Conservation (phyloP, 2,797 vertebrate species). For the Rhabdophis nuchalis region DNA sequence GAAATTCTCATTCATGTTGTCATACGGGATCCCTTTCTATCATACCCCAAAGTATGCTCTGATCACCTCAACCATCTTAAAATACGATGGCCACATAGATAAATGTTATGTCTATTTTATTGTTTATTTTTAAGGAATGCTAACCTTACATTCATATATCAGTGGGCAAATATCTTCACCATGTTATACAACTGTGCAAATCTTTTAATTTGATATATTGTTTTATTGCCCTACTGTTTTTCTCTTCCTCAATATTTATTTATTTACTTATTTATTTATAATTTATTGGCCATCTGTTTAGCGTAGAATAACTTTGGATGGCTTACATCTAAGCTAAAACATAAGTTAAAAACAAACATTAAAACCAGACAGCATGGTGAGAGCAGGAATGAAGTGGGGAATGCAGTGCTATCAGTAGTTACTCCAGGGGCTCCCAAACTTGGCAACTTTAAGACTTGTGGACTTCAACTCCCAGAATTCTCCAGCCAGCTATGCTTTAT, state of each 20-base stretch:
- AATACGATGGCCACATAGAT: neutral
- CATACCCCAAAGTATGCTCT: neutral
- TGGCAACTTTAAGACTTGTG: no score
- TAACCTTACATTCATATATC: neutral
- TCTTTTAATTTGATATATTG: neutral
- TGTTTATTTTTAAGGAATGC: neutral
- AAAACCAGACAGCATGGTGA: neutral
- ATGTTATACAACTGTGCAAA: neutral
- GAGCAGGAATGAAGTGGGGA: fast-evolving
- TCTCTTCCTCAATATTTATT: neutral
- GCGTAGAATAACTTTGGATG: neutral
- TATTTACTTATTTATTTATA: no score
- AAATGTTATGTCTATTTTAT: neutral
- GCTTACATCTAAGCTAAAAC: neutral
- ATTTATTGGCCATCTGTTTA: neutral
- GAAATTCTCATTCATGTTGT: neutral
- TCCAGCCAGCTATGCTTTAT: no score
- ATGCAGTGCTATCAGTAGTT: neutral
- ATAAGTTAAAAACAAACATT: neutral
- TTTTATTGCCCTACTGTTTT: neutral
- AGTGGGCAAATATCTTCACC: neutral
- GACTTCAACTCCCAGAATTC: no score
- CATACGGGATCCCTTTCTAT: neutral
- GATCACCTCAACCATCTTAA: neutral
- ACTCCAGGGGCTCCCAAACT: no score